phyloP scores from a whole-genome alignment of 2,888 invertebrate species.

The Pristionchus entomophagus region DNA sequence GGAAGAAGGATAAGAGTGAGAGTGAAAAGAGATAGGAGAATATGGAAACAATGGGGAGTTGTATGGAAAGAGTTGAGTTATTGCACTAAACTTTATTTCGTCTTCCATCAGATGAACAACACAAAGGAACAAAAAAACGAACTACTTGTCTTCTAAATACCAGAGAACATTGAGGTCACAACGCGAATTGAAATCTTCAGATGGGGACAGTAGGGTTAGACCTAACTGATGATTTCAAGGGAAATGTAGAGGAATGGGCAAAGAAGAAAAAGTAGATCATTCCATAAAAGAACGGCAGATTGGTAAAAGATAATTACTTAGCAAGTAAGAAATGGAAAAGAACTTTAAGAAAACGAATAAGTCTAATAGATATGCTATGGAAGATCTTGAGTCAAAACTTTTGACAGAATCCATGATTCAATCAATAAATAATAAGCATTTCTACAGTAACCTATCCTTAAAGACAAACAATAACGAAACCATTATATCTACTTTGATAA shows the following conservation, averaged over 20 bases:
- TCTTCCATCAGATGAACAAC: conserved; percentile 31
- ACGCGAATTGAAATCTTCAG: neutral
- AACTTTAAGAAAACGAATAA: neutral
- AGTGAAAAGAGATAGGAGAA: neutral
- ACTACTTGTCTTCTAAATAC: neutral
- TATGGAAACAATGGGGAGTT: neutral
- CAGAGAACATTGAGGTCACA: neutral
- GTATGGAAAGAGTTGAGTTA: neutral
- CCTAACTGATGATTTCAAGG: neutral
- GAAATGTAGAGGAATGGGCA: neutral
- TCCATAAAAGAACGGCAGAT: neutral
- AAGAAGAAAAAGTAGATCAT: neutral
- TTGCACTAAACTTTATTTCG: conserved; percentile 33
- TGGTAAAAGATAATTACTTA: conserved; percentile 18
- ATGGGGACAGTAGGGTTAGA: neutral
- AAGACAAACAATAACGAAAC: neutral
- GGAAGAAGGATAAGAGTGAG: neutral
- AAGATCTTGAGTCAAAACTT: too few species aligned
- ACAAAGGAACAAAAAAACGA: conserved; percentile 12
- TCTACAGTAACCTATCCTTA: neutral
- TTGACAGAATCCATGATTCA: neutral
- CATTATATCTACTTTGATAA: conserved; percentile 31
- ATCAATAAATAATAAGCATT: neutral
- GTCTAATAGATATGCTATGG: conserved; percentile 3
- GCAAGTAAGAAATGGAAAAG: conserved; percentile 19